Percentiles rank a stretch among this genome's conserved stretches.
phyloP scores from a whole-genome alignment of 2,797 vertebrate genomes.

The Coregonus sp. region DNA sequence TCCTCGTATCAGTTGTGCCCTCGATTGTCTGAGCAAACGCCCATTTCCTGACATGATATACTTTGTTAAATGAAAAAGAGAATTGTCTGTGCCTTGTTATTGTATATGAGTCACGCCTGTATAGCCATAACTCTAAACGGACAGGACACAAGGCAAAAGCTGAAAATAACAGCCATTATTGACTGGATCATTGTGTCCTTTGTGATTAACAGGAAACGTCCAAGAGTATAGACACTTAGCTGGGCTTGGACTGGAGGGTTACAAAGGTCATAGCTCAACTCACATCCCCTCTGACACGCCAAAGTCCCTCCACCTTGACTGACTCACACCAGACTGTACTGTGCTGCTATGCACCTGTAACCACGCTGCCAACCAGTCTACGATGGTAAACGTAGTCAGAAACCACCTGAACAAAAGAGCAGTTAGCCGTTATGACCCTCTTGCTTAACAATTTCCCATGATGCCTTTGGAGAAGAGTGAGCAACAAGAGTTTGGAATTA shows the following conservation, averaged over 20 bases:
- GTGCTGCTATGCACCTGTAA: not conserved
- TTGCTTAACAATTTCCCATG: constrained; percentile 39
- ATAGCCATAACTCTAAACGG: not conserved
- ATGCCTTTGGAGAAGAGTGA: constrained; percentile 36
- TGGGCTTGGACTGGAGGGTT: not conserved
- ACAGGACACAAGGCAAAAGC: constrained; percentile 51
- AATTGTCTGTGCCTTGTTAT: not conserved
- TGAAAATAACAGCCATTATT: not conserved
- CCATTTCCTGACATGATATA: not conserved
- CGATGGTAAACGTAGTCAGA: not conserved
- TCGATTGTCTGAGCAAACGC: not conserved
- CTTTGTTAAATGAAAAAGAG: not conserved
- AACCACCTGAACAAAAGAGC: not conserved
- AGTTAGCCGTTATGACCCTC: constrained; percentile 14
- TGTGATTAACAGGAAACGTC: not conserved
- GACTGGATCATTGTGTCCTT: not conserved
- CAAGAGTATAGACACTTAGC: not conserved
- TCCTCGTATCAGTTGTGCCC: constrained; percentile 63
- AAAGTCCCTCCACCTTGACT: not conserved
- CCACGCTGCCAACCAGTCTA: not conserved
- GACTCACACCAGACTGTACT: not conserved
- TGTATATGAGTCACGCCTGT: not conserved
- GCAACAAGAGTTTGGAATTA: constrained; percentile 31
- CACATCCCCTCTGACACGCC: too few relatives aligned
- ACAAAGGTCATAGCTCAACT: not conserved